phyloP scores from a whole-genome alignment of 2,888 invertebrate genomes.

The Timandra comae region DNA sequence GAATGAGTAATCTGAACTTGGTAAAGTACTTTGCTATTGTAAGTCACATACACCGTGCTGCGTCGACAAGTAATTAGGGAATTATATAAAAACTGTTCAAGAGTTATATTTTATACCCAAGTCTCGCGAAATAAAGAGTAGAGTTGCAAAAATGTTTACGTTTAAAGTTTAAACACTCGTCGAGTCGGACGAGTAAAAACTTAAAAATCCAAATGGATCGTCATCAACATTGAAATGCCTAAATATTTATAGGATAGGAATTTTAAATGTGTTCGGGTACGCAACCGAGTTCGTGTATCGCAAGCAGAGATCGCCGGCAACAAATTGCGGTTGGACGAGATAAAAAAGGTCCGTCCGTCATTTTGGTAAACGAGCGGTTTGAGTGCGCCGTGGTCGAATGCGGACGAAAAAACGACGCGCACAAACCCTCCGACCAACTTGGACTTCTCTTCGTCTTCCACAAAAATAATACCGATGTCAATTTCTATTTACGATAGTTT shows the following conservation, averaged over 20 bases:
- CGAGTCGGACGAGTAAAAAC: slow-evolving; percentile 15
- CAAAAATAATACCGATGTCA: slow-evolving; percentile 56
- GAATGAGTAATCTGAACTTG: no score
- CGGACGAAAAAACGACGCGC: slow-evolving; percentile 44
- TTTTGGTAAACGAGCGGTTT: slow-evolving; percentile 67
- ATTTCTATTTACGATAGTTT: slow-evolving; percentile 49
- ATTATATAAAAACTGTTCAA: no score
- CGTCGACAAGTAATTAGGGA: no score
- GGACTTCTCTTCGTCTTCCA: slow-evolving; percentile 29
- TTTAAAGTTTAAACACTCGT: slow-evolving; percentile 10
- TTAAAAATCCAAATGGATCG: slow-evolving; percentile 35
- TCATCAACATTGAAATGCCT: slow-evolving; percentile 38
- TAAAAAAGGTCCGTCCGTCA: slow-evolving; percentile 75
- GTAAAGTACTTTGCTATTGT: no score
- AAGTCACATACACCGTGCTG: background rate
- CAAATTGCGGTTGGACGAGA: slow-evolving; percentile 72
- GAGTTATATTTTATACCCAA: background rate
- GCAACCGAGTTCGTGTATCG: slow-evolving; percentile 52
- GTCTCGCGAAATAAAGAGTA: no score
- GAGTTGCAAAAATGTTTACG: slow-evolving; percentile 1
- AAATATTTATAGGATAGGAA: slow-evolving; percentile 57
- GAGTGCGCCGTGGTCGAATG: slow-evolving; percentile 42
- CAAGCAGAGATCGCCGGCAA: slow-evolving; percentile 59
- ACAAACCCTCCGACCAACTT: slow-evolving; percentile 31
- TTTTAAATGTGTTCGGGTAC: slow-evolving; percentile 54